Evolutionary conservation across 2,113 vertebrate genomes (phyloP).

Genomic region (Cromileptes altivelis): DNA sequence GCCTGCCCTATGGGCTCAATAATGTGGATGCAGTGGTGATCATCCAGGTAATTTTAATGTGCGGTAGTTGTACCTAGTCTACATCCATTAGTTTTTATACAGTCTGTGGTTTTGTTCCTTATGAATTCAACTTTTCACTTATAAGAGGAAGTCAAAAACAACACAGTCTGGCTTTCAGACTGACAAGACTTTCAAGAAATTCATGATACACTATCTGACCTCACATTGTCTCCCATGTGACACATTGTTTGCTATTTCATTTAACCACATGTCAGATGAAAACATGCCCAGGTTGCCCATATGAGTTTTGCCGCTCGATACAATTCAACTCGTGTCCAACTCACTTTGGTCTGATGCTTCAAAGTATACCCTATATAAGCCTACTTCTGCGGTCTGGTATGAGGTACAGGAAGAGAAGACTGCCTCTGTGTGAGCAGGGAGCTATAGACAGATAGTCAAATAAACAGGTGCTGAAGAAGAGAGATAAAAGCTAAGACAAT

Average conservation of each 20-base stretch:
- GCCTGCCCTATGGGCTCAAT: too few species aligned
- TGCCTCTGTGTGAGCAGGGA: neutral
- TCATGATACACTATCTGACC: conserved; percentile 8
- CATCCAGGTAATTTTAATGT: too few species aligned
- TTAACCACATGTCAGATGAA: conserved; percentile 4
- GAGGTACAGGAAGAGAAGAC: conserved; percentile 33
- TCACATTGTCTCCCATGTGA: conserved; percentile 4
- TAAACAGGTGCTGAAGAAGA: conserved; percentile 47
- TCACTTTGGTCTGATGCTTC: conserved; percentile 43
- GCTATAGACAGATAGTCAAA: conserved; percentile 39
- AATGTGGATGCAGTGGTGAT: too few species aligned
- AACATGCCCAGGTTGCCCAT: neutral
- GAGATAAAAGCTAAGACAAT: conserved; percentile 53
- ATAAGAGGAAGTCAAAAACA: neutral
- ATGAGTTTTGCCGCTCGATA: conserved; percentile 1
- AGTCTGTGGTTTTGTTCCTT: neutral
- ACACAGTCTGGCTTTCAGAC: neutral
- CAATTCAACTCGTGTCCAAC: conserved; percentile 20
- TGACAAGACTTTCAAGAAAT: neutral
- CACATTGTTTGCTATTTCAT: neutral
- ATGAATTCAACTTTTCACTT: neutral
- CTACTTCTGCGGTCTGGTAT: neutral
- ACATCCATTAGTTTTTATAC: too few species aligned
- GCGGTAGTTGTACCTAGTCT: too few species aligned
- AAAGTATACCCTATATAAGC: conserved; percentile 23